phyloP scores from a whole-genome alignment of 2,888 invertebrate species.

The Ophraella communa region DNA sequence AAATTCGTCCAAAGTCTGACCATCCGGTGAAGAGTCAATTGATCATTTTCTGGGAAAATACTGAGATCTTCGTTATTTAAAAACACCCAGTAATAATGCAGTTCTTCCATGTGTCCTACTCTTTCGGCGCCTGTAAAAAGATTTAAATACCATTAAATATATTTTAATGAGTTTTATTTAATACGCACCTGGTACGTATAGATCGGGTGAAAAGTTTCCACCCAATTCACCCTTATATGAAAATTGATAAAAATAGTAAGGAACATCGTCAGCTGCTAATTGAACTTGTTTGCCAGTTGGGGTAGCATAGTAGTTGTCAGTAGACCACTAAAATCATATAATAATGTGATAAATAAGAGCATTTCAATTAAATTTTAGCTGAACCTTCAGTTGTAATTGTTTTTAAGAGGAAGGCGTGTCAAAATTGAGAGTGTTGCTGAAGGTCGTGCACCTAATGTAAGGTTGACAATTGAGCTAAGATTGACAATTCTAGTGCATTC shows the following conservation, averaged over 20 bases:
- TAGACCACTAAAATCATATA: constrained; percentile 23
- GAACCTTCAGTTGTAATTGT: too few species aligned
- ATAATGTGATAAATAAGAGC: too few species aligned
- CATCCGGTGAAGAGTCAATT: constrained; percentile 1
- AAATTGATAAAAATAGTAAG: constrained; percentile 23
- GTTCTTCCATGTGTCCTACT: constrained; percentile 24
- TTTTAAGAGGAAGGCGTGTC: too few species aligned
- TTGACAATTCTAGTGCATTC: too few species aligned
- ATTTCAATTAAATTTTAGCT: too few species aligned
- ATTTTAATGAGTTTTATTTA: too few species aligned
- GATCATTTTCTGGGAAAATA: constrained; percentile 17
- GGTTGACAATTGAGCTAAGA: too few species aligned
- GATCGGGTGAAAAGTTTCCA: constrained; percentile 4
- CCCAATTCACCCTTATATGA: constrained; percentile 22
- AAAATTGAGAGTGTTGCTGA: too few species aligned
- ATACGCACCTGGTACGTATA: constrained; percentile 9
- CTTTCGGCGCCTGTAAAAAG: constrained; percentile 25
- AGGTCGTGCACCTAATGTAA: too few species aligned
- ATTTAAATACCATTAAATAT: too few species aligned
- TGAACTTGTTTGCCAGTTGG: constrained; percentile 23
- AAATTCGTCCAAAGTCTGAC: constrained; percentile 24
- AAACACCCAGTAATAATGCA: constrained; percentile 22
- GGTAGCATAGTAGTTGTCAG: constrained; percentile 16
- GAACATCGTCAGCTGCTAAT: constrained; percentile 2
- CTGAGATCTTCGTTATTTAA: constrained; percentile 13